A percentile compares a stretch with the other conserved stretches of the same genome.
These are phyloP conservation scores for Octodonta nipae DNA, from an alignment of 2,888 invertebrate genomes.

Conservation along the genomic window DNA sequence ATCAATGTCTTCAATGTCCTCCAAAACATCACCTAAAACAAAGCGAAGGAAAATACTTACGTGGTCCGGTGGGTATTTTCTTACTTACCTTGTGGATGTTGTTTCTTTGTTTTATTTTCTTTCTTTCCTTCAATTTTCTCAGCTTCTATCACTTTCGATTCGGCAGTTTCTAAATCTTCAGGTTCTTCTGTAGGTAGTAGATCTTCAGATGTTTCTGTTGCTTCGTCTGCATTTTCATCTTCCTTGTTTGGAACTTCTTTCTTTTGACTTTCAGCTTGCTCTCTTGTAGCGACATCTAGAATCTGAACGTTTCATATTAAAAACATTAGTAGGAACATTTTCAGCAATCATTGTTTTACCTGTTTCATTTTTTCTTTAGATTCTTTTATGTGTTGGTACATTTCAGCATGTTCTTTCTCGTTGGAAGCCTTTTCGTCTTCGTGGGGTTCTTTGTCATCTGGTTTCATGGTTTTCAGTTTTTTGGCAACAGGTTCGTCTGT, in stretches of 20 bases:
- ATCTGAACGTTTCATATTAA: constrained; percentile 37
- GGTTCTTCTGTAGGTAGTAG: constrained; percentile 33
- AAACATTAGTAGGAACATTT: constrained; percentile 2
- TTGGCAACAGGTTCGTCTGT: constrained; percentile 50
- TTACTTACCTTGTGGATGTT: constrained; percentile 28
- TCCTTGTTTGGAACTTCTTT: constrained; percentile 39
- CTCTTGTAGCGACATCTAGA: constrained; percentile 65
- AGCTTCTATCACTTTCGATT: constrained; percentile 26
- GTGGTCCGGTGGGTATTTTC: not conserved
- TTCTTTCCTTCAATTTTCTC: constrained; percentile 36
- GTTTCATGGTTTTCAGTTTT: constrained; percentile 40
- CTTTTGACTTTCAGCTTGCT: constrained; percentile 59
- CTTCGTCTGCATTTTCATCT: constrained; percentile 41
- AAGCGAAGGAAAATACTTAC: not conserved
- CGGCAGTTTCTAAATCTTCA: constrained; percentile 38
- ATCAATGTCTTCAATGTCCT: constrained; percentile 40
- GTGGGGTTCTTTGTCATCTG: constrained; percentile 27
- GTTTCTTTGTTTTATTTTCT: constrained; percentile 37
- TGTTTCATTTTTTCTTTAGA: constrained; percentile 63
- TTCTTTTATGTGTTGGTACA: constrained; percentile 75
- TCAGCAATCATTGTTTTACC: no score
- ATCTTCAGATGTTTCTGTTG: not conserved
- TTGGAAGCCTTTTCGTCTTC: constrained; percentile 30
- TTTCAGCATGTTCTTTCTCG: constrained; percentile 37
- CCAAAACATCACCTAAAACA: constrained; percentile 26